Conservation (phyloP, 2,113 vertebrate species). For the Oreochromis aureus region DNA sequence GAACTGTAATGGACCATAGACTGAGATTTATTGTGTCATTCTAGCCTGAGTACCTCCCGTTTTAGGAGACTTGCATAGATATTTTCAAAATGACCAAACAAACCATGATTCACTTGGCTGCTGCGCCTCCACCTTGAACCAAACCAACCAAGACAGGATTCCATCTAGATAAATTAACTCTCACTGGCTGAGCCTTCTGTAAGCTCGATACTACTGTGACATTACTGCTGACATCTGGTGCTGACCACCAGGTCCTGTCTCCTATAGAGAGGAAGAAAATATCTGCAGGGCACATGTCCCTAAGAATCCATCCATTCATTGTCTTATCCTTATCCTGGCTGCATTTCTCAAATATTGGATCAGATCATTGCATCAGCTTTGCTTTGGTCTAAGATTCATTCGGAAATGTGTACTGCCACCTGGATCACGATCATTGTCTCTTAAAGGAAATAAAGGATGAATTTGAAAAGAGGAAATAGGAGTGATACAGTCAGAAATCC, state of each 20-base stretch:
- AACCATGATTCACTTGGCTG: background rate
- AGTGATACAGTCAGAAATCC: background rate
- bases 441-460: background rate
- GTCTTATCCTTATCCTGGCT: background rate
- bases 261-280: background rate
- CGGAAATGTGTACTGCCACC: background rate
- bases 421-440: background rate
- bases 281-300: background rate
- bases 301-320: background rate
- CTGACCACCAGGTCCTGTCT: background rate
- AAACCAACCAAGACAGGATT: slow-evolving; percentile 9
- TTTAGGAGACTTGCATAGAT: background rate
- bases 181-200: background rate
- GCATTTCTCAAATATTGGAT: background rate
- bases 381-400: background rate
- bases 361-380: background rate
- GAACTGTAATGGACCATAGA: background rate
- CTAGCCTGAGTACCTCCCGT: background rate
- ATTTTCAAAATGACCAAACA: background rate
- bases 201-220: background rate
- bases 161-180: slow-evolving; percentile 18
- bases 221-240: slow-evolving; percentile 4
- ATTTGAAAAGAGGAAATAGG: background rate
- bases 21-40: background rate
- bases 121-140: slow-evolving; percentile 6